Conservation (phyloP, 2,797 vertebrate genomes). For the Sebastes miniatus region DNA sequence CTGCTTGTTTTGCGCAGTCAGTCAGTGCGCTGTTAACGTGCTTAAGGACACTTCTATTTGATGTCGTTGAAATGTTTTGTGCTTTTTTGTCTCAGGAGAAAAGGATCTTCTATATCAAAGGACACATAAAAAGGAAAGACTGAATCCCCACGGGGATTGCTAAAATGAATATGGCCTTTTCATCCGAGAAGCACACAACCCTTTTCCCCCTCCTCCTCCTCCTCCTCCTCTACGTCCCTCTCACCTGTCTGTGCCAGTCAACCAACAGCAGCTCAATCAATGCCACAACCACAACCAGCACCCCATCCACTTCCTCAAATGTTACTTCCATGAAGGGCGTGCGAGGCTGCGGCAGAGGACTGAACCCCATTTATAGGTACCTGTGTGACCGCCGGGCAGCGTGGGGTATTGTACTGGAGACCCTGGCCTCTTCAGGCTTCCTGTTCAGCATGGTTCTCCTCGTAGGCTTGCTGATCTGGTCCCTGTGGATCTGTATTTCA, state of each 20-base stretch:
- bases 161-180: slow-evolving; percentile 45
- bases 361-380: slow-evolving; percentile 73
- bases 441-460: slow-evolving; percentile 83
- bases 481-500: slow-evolving; percentile 68
- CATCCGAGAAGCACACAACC: slow-evolving; percentile 2
- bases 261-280: slow-evolving; percentile 19
- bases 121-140: slow-evolving; percentile 8
- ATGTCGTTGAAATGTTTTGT: not conserved
- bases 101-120: slow-evolving; percentile 1
- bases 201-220: slow-evolving; percentile 38
- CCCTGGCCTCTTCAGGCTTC: slow-evolving; percentile 83
- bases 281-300: not conserved
- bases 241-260: slow-evolving; percentile 52
- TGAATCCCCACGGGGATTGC: slow-evolving; percentile 1
- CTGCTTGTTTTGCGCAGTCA: not conserved
- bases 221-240: slow-evolving; percentile 39
- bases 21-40: not conserved
- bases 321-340: not conserved
- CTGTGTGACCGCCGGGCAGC: slow-evolving; percentile 81
- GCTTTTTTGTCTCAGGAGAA: slow-evolving; percentile 49
- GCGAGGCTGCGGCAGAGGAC: slow-evolving; percentile 63
- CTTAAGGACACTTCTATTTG: not conserved
- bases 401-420: slow-evolving; percentile 92
- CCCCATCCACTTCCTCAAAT: slow-evolving; percentile 16
- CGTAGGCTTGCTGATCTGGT: slow-evolving; percentile 76